Base-by-base conservation (phyloP, 2,888 invertebrate species). In the Adelognathus sp. region DNA sequence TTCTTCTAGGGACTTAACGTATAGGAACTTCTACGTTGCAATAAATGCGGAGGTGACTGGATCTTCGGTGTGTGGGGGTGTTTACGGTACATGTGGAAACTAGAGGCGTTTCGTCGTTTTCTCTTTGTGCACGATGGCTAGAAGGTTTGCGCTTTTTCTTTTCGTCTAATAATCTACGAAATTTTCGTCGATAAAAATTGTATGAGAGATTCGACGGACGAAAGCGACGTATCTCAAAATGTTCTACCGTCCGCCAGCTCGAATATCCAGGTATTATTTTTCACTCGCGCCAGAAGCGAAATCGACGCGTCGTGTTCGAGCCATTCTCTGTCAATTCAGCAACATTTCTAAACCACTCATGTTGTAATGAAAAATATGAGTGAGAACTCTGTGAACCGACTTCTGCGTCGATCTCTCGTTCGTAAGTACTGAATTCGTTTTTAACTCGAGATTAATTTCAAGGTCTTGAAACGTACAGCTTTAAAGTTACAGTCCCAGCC, bases 21-120 rank as follows among this genome's bases (percentile, higher is more conserved):
- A 80, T 80, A 80, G 80, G 80, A 80, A 80, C 80, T 80, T 80
- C 78, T 78, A 80, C 67, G 56, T 70, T 71, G 56, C 61, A 61
- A 70, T 75, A 66, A 75, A 70, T 78, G 70, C 79, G 54, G 33
- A 69, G 46, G 29, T 72, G 71, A 79, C 64, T 73, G 73, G 63
- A 73, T 71, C 56, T 72, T 76, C 52, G 58, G 60, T 61, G 21
- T 46, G n/a, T n/a, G n/a, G n/a, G n/a, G n/a, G n/a, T n/a, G n/a
- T 54, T 36, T 52, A 36, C 21, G 24, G 3, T 29, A 31, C 44
- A 58, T 29, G 6, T n/a, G n/a, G 31, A 21, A 56, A 69, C n/a
- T 71, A 61, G 31, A 63, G 14, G 44, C 66, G 5, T 67, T 9
- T 46, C 3, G 24, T 36, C 1, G 11, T 21, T 24, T 29, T 39